These are phyloP conservation scores for Scytalopus superciliaris DNA, from an alignment of 2,113 vertebrate species.

Conservation along the genomic window DNA sequence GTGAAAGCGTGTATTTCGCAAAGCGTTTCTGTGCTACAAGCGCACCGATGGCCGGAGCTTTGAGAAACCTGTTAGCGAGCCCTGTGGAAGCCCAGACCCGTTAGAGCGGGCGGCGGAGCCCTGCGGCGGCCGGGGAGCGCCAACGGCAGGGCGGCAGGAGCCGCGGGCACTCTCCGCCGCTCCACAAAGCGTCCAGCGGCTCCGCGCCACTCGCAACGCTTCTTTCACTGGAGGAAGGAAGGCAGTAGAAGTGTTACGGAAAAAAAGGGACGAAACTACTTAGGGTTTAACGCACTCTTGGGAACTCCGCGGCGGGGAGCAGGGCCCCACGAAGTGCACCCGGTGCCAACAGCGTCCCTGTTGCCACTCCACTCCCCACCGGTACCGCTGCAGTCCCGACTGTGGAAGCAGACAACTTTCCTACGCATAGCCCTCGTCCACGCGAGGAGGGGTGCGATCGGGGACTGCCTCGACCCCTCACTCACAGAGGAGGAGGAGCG, in stretches of 20 bases:
- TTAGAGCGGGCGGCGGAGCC: neutral
- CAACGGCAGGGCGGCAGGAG: too few relatives aligned
- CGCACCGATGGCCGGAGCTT: fast-evolving
- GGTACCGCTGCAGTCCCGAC: neutral
- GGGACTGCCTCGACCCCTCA: neutral
- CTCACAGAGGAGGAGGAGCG: neutral
- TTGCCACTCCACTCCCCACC: fast-evolving
- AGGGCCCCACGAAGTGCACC: neutral
- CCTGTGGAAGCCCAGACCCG: neutral
- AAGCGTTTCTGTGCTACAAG: neutral
- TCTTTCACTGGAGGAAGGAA: neutral
- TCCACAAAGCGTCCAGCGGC: neutral
- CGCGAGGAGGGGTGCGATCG: too few relatives aligned
- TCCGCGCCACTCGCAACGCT: neutral
- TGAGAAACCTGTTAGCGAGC: neutral
- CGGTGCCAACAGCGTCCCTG: neutral
- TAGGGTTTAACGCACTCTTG: neutral
- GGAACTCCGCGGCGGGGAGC: neutral
- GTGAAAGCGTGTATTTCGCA: neutral
- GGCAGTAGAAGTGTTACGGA: neutral
- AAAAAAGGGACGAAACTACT: neutral
- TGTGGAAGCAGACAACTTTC: neutral
- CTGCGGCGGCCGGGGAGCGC: neutral
- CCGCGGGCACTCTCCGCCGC: neutral
- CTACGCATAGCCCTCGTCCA: neutral